These are phyloP conservation scores for Ambastaia sidthimunki DNA, from an alignment of 2,797 vertebrate species.

Conservation along the genomic window DNA sequence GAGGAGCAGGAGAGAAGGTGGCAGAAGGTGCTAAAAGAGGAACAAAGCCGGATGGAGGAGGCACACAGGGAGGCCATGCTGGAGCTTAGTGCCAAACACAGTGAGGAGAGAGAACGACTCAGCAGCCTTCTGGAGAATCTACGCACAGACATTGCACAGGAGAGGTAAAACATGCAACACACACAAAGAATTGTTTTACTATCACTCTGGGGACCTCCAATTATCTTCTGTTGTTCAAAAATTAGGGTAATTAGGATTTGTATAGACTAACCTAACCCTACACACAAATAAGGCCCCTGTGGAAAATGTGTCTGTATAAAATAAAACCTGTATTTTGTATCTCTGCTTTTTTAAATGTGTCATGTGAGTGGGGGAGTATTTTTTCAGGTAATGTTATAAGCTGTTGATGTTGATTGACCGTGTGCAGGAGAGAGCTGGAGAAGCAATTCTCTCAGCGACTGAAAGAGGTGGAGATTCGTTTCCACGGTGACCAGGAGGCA, in stretches of 20 bases:
- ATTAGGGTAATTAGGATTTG: background rate
- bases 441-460: slow-evolving; percentile 85
- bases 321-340: background rate
- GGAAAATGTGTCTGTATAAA: background rate
- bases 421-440: slow-evolving; percentile 87
- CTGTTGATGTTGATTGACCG: slow-evolving; percentile 65
- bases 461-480: slow-evolving; percentile 81
- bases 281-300: background rate
- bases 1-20: slow-evolving; percentile 72
- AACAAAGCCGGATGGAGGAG: slow-evolving; percentile 66
- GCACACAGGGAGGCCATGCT: slow-evolving; percentile 68
- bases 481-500: slow-evolving; percentile 80
- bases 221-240: background rate
- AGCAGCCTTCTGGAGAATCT: slow-evolving; percentile 76
- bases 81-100: slow-evolving; percentile 73
- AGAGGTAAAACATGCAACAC: slow-evolving; percentile 82
- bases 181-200: background rate
- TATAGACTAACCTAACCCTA: background rate
- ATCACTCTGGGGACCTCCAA: background rate
- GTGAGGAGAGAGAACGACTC: slow-evolving; percentile 72
- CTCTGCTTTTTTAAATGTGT: background rate
- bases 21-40: slow-evolving; percentile 61
- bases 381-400: slow-evolving; percentile 12
- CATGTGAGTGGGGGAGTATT: background rate
- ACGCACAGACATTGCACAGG: slow-evolving; percentile 78